Evolutionary conservation across 2,888 invertebrate species (phyloP), one percentile per base, ranked within the genome.

Genomic region (Stenolophus ochropezus): DNA sequence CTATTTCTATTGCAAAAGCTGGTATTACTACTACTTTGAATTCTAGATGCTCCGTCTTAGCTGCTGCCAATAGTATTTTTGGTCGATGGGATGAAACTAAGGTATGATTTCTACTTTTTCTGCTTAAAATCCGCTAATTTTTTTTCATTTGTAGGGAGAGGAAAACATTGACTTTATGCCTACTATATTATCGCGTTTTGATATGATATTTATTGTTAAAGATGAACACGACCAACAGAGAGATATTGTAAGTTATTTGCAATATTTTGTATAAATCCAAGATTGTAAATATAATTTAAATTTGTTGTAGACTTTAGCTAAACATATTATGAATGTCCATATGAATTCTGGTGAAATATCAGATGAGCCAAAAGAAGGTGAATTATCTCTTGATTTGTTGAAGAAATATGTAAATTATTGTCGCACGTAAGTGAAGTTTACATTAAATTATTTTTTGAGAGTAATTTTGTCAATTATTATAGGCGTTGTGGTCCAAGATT

Each of bases 161-260:
- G 97, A 98, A 86, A 99, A 99, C 89, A 99, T 99, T 84, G 98
- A 99, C 90, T 99, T 99, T 88, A 97, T 99, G 97, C 99, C 99
- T 2, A 99, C 99, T n/a, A 99, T 99, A 89, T 91, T 99, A 82
- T 99, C 99, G 0, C 94, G 99, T 90, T 99, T 99, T 89, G 99
- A 99, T 89, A 99, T 98, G 97, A 99, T 99, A 86, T 99, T 98
- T 89, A 97, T 99, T 86, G 97, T 99, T 0, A 99, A 99, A 89
- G 99, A 99, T 90, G 96, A 97, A 84, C 98, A 99, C 87, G 94
- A 98, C 87, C 94, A 96, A 88, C 89, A 91, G 4, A 92, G 96
- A 83, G 99, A 99, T 89, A 95, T 95, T 85, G 96, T 96, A 88
- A 92, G 92, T 91, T 83, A 47, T n/a, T n/a, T n/a, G n/a, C n/a